Evolutionary conservation across 2,888 invertebrate genomes (phyloP).

Genomic region (Pseudococcus jackbeardsleyi): DNA sequence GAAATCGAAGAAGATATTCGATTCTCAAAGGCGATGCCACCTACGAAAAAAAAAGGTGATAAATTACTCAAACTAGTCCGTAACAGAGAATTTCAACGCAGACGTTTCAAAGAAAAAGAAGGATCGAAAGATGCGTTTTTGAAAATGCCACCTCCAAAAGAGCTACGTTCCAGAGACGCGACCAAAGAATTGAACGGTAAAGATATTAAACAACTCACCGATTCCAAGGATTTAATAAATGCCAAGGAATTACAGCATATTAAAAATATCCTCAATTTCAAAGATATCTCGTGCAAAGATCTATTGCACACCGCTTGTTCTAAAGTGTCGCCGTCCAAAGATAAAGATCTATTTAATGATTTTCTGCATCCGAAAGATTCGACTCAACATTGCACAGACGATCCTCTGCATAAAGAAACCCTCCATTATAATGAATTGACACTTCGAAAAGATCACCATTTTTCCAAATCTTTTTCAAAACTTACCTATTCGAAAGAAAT

Average conservation of each 20-base stretch:
- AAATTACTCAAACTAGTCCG: conserved; percentile 49
- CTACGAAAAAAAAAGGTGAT: conserved; percentile 59
- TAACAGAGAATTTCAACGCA: conserved; percentile 52
- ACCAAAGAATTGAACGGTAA: conserved; percentile 41
- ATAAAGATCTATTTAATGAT: conserved; percentile 42
- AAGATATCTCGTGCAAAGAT: conserved; percentile 40
- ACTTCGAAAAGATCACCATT: neutral
- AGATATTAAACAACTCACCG: neutral
- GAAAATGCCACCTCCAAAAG: conserved; percentile 47
- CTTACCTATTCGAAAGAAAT: conserved; percentile 59
- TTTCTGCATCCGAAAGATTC: conserved; percentile 59
- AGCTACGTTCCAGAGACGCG: neutral
- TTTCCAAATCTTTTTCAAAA: conserved; percentile 32
- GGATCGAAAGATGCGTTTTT: conserved; percentile 11
- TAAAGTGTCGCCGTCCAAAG: conserved; percentile 11
- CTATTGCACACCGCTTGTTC: neutral
- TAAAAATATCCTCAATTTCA: conserved; percentile 45
- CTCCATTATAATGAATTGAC: neutral
- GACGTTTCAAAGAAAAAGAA: conserved; percentile 53
- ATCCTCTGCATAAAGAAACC: conserved; percentile 7
- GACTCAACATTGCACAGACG: neutral
- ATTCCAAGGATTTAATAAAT: conserved; percentile 53
- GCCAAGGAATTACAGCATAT: conserved; percentile 57
- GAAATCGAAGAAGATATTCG: conserved; percentile 61
- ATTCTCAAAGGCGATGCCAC: conserved; percentile 59